Evolutionary conservation across 1,140 invertebrate species (phyloP).

Genomic region (Cyclina sinensis): DNA sequence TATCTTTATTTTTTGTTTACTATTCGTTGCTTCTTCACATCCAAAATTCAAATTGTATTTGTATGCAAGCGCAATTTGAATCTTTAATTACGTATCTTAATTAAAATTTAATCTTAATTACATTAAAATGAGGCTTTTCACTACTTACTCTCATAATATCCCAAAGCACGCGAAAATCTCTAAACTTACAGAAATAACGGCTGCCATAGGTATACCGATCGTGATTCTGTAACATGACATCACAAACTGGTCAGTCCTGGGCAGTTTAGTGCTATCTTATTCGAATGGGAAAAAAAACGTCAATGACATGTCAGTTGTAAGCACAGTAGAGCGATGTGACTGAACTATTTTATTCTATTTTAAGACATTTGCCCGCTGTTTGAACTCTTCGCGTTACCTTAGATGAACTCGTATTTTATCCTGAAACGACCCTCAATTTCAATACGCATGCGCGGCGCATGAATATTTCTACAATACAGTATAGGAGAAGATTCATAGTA

Average conservation of each 20-base stretch:
- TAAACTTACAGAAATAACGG: neutral
- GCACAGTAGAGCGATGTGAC: conserved; percentile 36
- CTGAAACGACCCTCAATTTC: conserved; percentile 38
- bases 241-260: conserved; percentile 9
- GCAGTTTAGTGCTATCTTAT: neutral
- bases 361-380: conserved; percentile 42
- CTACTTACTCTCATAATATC: neutral
- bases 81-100: too few relatives aligned
- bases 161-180: neutral
- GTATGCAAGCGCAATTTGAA: too few relatives aligned
- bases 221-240: conserved; percentile 9
- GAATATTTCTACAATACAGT: too few relatives aligned
- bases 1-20: too few relatives aligned
- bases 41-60: too few relatives aligned
- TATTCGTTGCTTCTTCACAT: too few relatives aligned
- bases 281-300: conserved; percentile 15
- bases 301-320: conserved; percentile 53
- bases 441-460: conserved; percentile 54
- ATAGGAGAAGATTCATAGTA: too few relatives aligned
- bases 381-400: conserved; percentile 53
- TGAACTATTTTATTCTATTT: conserved; percentile 56
- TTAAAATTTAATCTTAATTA: too few relatives aligned
- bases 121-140: too few relatives aligned
- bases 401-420: conserved; percentile 58
- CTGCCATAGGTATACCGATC: neutral